A percentile compares a stretch with the other conserved stretches of the same genome.
Evolutionary conservation across 2,888 invertebrate genomes (phyloP).

Genomic region (Archips crataeganus): DNA sequence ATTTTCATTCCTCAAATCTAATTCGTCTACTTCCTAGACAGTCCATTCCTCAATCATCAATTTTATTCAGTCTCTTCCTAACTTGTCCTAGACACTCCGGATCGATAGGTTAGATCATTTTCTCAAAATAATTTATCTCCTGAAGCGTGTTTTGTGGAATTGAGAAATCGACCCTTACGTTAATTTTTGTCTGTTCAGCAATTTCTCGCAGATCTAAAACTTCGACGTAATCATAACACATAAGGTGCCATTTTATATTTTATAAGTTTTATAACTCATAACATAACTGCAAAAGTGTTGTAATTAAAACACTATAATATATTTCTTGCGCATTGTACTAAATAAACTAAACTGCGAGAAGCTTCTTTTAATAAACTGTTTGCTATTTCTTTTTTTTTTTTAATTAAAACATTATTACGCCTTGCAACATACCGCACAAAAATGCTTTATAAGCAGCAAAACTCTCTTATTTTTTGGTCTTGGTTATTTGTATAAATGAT

Average conservation of each 20-base stretch:
- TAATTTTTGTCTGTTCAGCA: background rate
- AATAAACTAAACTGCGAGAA: background rate
- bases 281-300: background rate
- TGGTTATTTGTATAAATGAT: constrained; percentile 18
- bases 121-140: no score
- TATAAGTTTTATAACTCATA: background rate
- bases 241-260: background rate
- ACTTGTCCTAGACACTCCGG: no score
- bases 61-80: no score
- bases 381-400: background rate
- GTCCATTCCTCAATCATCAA: no score
- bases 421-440: constrained; percentile 13
- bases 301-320: background rate
- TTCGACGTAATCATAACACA: background rate
- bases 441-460: background rate
- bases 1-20: no score
- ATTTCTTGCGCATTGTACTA: background rate
- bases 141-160: no score
- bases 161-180: background rate
- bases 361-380: background rate
- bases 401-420: background rate
- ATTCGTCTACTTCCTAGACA: no score
- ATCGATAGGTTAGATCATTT: no score
- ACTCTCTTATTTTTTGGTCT: background rate
- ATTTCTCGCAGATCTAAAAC: background rate